A percentile compares a stretch with the other conserved stretches of the same genome.
These are phyloP conservation scores for Oncorhynchus clarkii DNA, from an alignment of 2,113 vertebrate species.

Conservation along the genomic window DNA sequence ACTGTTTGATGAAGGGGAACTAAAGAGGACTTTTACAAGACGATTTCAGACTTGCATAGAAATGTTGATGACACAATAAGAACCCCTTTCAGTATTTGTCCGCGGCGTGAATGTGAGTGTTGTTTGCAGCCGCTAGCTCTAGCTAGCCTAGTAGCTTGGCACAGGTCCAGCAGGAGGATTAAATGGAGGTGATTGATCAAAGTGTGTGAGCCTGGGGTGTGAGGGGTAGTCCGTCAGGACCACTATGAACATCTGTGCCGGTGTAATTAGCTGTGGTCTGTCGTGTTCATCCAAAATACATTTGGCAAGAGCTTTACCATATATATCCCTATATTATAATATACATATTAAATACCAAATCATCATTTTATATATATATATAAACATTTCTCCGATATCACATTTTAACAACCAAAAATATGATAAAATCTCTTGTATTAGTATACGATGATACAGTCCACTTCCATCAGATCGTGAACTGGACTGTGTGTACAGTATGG, in stretches of 20 bases:
- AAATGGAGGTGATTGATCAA: background rate
- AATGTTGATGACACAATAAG: too few species aligned
- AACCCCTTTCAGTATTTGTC: too few species aligned
- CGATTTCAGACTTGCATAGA: too few species aligned
- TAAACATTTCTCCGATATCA: background rate
- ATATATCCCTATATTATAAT: background rate
- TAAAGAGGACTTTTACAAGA: too few species aligned
- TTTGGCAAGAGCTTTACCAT: background rate
- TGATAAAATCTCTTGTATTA: too few species aligned
- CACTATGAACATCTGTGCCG: slow-evolving; percentile 1
- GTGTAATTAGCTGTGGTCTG: slow-evolving; percentile 18
- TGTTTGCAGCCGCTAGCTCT: too few species aligned
- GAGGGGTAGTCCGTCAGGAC: slow-evolving; percentile 2
- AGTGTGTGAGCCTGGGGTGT: background rate
- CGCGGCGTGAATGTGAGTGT: too few species aligned
- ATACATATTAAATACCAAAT: background rate
- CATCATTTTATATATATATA: background rate
- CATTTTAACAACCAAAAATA: background rate
- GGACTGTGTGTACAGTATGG: background rate
- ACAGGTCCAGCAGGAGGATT: background rate
- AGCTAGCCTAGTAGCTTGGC: background rate
- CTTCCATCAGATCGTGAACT: too few species aligned
- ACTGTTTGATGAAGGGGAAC: background rate
- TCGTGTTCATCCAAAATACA: background rate
- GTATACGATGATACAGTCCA: too few species aligned